Percentiles rank a stretch among this genome's conserved stretches.
Evolutionary conservation across 2,113 vertebrate species (phyloP).

Genomic region (Chitala chitala): DNA sequence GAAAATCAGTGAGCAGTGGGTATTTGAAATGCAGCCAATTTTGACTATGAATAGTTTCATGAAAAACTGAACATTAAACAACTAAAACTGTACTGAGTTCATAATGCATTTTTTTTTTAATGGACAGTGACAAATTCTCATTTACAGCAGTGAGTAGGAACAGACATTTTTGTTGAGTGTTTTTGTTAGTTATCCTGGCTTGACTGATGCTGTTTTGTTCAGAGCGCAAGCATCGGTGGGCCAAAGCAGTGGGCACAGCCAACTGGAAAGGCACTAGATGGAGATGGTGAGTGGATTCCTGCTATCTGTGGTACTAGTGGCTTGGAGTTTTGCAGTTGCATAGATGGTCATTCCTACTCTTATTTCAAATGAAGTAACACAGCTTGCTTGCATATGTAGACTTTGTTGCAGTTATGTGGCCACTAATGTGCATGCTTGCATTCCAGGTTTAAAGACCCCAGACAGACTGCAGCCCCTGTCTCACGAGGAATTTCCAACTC

Average conservation of each 20-base stretch:
- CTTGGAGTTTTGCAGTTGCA: not conserved
- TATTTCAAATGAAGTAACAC: no score
- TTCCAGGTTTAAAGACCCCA: slow-evolving; percentile 96
- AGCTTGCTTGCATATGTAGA: not conserved
- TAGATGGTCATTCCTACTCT: no score
- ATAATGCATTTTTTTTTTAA: not conserved
- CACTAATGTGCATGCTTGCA: no score
- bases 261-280: slow-evolving; percentile 97
- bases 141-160: no score
- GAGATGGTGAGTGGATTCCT: slow-evolving; percentile 76
- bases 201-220: slow-evolving; percentile 43
- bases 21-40: not conserved
- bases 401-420: not conserved
- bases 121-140: no score
- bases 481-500: slow-evolving; percentile 99
- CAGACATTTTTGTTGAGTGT: no score
- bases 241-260: slow-evolving; percentile 99
- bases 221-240: slow-evolving; percentile 97
- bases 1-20: not conserved
- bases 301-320: not conserved
- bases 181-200: no score
- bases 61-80: not conserved
- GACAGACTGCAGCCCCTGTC: slow-evolving; percentile 99
- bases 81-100: not conserved
- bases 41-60: not conserved